Base-by-base conservation (phyloP, 2,797 vertebrate genomes). In the Poecilia gillii region DNA sequence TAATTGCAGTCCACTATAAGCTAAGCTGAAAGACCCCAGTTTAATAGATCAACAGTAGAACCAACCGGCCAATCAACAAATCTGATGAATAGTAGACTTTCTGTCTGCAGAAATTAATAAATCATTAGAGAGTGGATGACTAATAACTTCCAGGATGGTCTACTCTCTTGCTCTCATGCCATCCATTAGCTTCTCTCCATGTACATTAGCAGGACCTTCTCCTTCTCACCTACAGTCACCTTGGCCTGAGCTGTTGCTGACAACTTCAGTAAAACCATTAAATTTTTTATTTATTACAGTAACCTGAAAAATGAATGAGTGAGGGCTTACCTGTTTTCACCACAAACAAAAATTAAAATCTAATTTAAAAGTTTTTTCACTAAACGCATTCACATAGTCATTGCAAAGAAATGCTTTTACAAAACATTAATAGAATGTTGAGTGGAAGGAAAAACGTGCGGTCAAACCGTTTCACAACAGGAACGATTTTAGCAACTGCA, bases 181-280 rank as follows among this genome's bases (percentile, higher is more conserved):
- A 12, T 72, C 75, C 36, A 71, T 84, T 76, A 68, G 73, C 59
- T 18, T 16, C 1, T 53, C 0, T 23, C 36, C 71, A 76, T 55
- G 43, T 41, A 77, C 64, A 47, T 75, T 36, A 79, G 77, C 80
- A 73, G 4, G 20, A 39, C 45, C 20, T 14, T 55, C 23, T 4
- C 53, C 39, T 43, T 20, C 51, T 49, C 43, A 1, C 25, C 9
- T 1, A 25, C 66, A 5, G 12, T 41, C 3, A 25, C 47, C 16
- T 72, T 18, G 28, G 31, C 14, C 43, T 16, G 43, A 46, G 2
- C 18, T 28, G 16, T 33, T 47, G 16, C n/a, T 28, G n/a, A 47
- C 43, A 47, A 47, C 46, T 28, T 33, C 39, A 72, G 4, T n/a
- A 46, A 72, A 45, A 72, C n/a, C 41, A 28, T 18, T 46, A 1